Evolutionary conservation across 2,797 vertebrate genomes (phyloP).

Genomic region (Centropyge bicolor): DNA sequence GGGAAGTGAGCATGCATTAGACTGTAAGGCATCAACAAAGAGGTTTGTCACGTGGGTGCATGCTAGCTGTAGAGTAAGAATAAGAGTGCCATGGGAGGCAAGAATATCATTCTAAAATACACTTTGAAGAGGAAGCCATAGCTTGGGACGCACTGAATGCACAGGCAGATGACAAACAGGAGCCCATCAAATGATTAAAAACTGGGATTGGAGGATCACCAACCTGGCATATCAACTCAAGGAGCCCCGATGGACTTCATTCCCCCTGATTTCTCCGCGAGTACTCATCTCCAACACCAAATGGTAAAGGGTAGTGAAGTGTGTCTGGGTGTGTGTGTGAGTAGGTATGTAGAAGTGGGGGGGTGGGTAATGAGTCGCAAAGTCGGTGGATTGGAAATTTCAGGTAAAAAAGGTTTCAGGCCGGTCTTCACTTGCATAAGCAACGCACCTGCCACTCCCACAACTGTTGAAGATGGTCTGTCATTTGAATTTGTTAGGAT

Average conservation of each 20-base stretch:
- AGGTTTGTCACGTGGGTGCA: conserved; percentile 20
- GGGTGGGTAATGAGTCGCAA: neutral
- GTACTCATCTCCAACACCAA: conserved; percentile 90
- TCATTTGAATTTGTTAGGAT: conserved; percentile 24
- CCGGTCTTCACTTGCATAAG: conserved; percentile 31
- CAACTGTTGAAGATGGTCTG: conserved; percentile 13
- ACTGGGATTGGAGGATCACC: conserved; percentile 93
- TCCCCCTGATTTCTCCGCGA: conserved; percentile 88
- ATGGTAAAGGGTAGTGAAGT: conserved; percentile 48
- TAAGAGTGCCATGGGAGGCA: conserved; percentile 46
- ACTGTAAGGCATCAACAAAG: conserved; percentile 11
- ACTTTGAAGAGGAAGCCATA: conserved; percentile 90
- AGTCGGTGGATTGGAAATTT: conserved; percentile 30
- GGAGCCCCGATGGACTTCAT: conserved; percentile 86
- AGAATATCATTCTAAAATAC: conserved; percentile 99
- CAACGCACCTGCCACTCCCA: conserved; percentile 2
- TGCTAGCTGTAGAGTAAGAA: conserved; percentile 46
- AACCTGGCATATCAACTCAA: conserved; percentile 97
- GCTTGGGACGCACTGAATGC: conserved; percentile 97
- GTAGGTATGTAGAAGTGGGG: conserved; percentile 23
- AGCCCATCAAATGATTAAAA: conserved; percentile 81
- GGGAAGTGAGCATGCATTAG: conserved; percentile 42
- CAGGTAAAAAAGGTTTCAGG: conserved; percentile 11
- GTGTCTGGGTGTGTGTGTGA: conserved; percentile 28
- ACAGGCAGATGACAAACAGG: conserved; percentile 95